These are phyloP conservation scores for Octomys mimax DNA, from an alignment of 2,797 vertebrate species.

Conservation along the genomic window DNA sequence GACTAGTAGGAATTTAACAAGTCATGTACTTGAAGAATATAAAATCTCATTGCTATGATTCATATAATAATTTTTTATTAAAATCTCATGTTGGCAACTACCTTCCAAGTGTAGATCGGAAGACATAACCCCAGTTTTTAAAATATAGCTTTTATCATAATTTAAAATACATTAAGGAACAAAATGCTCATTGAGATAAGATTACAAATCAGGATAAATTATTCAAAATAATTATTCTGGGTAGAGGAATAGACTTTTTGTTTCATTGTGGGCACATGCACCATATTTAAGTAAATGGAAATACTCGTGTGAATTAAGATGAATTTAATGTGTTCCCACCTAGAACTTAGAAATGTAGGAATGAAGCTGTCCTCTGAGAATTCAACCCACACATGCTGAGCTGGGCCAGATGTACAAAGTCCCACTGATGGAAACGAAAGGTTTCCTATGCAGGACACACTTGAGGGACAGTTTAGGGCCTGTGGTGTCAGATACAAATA, in stretches of 20 bases:
- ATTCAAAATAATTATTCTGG: background rate
- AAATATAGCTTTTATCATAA: background rate
- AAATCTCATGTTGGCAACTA: conserved; percentile 40
- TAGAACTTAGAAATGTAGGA: conserved; percentile 1
- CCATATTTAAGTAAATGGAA: background rate
- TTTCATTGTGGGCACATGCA: background rate
- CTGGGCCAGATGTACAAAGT: background rate
- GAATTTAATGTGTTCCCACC: background rate
- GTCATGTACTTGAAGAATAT: conserved; percentile 28
- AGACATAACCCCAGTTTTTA: background rate
- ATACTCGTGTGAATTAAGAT: background rate
- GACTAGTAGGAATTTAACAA: background rate
- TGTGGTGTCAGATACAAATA: background rate
- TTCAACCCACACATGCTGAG: background rate
- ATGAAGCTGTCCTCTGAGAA: conserved; percentile 29
- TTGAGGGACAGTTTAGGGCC: background rate
- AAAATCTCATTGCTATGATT: background rate
- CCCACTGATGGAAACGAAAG: background rate
- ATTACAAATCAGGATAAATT: background rate
- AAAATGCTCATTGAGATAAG: conserved; percentile 33
- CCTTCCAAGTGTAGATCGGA: background rate
- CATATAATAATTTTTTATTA: conserved; percentile 37
- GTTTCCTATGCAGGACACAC: background rate
- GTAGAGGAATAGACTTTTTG: background rate
- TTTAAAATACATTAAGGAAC: conserved; percentile 41